Base-by-base conservation (phyloP, 2,888 invertebrate genomes). In the Pimpla rufipes region DNA sequence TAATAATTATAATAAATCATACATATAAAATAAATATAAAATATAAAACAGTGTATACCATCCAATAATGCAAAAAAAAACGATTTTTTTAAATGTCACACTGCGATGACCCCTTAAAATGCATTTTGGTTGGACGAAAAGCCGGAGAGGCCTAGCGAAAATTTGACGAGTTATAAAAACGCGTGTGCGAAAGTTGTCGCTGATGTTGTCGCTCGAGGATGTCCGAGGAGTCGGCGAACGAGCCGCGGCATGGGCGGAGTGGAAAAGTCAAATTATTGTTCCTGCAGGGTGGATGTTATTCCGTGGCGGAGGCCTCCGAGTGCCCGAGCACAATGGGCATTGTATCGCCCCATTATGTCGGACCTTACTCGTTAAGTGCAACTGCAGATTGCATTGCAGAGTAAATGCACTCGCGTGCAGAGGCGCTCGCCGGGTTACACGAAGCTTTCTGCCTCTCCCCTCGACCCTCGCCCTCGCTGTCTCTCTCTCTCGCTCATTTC, bases 331-430 rank as follows among this genome's bases (percentile, higher is more conserved):
- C 82, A 82, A 84, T 84, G 55, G 78, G 52, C 77, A 85, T 79
- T 81, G 85, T 85, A 86, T 80, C 81, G 78, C 79, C 52, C 82
- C 84, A 84, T 84, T 85, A 85, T 75, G 74, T 79, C 45, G 57
- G 80, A 82, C 82, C 74, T 81, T 79, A 85, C 70, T 84, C 76
- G 83, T 84, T 81, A 83, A 85, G 85, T 85, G 85, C 85, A 86
- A 82, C 84, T 76, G 77, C 79, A 84, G 84, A 82, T 83, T 86
- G 74, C 83, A 79, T 85, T 85, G 81, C 84, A 79, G 77, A 79
- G 76, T 82, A 80, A 85, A 85, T 86, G 79, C 71, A 79, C 80
- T 84, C 68, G 70, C 70, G 73, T 67, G 74, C 77, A 78, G n/a
- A n/a, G 67, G 79, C 73, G 79, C 80, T 80, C 79, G 74, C 78